Percentiles rank a stretch among this genome's conserved stretches.
Evolutionary conservation across 2,797 vertebrate genomes (phyloP).

Genomic region (Otus scops): DNA sequence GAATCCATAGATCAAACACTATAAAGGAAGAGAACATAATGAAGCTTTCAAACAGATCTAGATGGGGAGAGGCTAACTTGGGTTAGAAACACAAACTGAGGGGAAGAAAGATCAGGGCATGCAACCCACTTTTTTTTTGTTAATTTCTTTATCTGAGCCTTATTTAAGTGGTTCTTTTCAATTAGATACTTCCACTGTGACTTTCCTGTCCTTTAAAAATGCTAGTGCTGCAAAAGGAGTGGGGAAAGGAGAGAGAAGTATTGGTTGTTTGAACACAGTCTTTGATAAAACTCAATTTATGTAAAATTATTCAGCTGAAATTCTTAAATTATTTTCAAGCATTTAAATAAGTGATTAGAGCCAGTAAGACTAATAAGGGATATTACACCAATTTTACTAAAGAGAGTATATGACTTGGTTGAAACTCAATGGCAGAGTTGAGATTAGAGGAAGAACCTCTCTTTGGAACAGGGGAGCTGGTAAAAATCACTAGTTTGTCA

Average conservation of each 20-base stretch:
- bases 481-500: not conserved
- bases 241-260: not conserved
- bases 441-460: not conserved
- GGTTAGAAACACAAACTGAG: not conserved
- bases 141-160: not conserved
- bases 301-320: not conserved
- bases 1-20: slow-evolving; percentile 21
- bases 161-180: not conserved
- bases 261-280: not conserved
- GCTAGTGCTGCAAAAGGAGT: not conserved
- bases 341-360: not conserved
- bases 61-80: not conserved
- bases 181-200: not conserved
- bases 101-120: not conserved
- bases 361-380: not conserved
- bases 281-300: not conserved
- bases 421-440: not conserved
- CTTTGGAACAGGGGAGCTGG: not conserved
- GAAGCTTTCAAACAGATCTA: slow-evolving; percentile 13
- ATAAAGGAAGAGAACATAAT: slow-evolving; percentile 10
- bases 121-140: not conserved
- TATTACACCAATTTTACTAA: not conserved
- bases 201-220: not conserved
- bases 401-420: not conserved
- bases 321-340: not conserved